These are phyloP conservation scores for Coenonympha arcania DNA, from an alignment of 2,888 invertebrate genomes.

Conservation along the genomic window DNA sequence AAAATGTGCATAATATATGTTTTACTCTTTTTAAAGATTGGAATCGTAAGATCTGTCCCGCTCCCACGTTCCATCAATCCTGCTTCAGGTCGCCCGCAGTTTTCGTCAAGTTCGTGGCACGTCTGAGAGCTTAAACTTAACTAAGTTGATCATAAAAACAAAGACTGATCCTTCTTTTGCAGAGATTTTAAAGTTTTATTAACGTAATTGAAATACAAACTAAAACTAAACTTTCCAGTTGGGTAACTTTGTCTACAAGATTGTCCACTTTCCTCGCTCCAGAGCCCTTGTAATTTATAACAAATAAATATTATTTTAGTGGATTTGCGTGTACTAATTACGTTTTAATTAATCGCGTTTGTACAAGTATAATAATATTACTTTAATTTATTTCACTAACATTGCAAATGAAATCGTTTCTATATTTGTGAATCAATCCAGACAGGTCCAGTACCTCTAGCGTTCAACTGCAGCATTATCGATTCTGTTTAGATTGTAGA, in stretches of 20 bases:
- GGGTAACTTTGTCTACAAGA: slow-evolving; percentile 13
- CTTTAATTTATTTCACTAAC: not conserved
- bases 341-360: not conserved
- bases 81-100: too few relatives aligned
- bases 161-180: not conserved
- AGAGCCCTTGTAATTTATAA: slow-evolving; percentile 4
- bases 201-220: slow-evolving; percentile 14
- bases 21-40: too few relatives aligned
- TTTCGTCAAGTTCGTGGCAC: too few relatives aligned
- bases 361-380: not conserved
- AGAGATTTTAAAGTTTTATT: slow-evolving; percentile 5
- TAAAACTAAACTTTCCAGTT: slow-evolving; percentile 11
- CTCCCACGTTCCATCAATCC: too few relatives aligned
- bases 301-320: not conserved
- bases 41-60: too few relatives aligned
- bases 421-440: too few relatives aligned
- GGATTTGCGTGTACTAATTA: too few relatives aligned
- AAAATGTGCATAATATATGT: too few relatives aligned
- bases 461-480: too few relatives aligned
- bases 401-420: too few relatives aligned
- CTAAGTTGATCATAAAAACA: not conserved
- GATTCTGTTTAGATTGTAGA: too few relatives aligned
- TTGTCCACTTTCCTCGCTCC: slow-evolving; percentile 11
- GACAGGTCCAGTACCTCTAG: too few relatives aligned
- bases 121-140: not conserved